phyloP scores from a whole-genome alignment of 2,888 invertebrate genomes.

The Phyto melanocephala region DNA sequence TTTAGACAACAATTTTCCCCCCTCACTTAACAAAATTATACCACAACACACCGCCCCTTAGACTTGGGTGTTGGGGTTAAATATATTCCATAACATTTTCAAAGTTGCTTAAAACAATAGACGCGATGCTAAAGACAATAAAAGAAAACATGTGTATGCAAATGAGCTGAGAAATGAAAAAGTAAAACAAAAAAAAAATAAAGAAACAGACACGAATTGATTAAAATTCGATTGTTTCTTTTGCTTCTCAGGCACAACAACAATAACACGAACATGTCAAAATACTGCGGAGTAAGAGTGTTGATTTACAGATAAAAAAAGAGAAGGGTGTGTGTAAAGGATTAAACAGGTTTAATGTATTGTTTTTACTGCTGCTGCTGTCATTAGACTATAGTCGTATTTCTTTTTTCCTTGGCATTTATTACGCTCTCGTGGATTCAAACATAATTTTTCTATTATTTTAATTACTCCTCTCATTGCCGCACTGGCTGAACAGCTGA shows the following conservation, averaged over 20 bases:
- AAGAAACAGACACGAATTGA: constrained; percentile 74
- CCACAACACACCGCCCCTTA: background rate
- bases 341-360: constrained; percentile 54
- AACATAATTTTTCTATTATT: constrained; percentile 66
- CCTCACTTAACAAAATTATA: background rate
- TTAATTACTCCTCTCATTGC: constrained; percentile 64
- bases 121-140: constrained; percentile 47
- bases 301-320: constrained; percentile 39
- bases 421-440: constrained; percentile 72
- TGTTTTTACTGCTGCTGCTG: constrained; percentile 20
- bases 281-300: constrained; percentile 41
- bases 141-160: constrained; percentile 65
- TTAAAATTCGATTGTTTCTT: constrained; percentile 78
- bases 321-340: constrained; percentile 43
- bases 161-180: constrained; percentile 57
- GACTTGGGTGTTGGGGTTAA: background rate
- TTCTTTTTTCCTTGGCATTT: constrained; percentile 74
- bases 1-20: constrained; percentile 14
- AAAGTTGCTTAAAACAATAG: constrained; percentile 61
- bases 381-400: constrained; percentile 70
- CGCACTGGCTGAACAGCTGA: background rate
- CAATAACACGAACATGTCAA: constrained; percentile 11
- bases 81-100: background rate
- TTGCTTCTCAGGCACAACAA: constrained; percentile 47
- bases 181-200: constrained; percentile 12